Evolutionary conservation across 2,113 vertebrate genomes (phyloP).

Genomic region (Microcebus tavaratra): DNA sequence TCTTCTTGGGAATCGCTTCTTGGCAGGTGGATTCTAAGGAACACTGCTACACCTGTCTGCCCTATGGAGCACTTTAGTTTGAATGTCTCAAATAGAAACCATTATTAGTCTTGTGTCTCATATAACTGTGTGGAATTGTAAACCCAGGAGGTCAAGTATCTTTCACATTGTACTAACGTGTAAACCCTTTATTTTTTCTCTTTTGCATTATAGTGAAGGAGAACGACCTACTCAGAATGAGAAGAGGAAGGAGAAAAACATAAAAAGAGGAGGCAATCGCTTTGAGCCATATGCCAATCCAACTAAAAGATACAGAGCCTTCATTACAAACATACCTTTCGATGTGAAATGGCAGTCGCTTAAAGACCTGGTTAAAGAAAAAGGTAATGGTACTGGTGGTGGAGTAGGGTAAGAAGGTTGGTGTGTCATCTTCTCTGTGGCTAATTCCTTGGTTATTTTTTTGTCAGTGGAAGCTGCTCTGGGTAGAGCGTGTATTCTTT

Average conservation of each 20-base stretch:
- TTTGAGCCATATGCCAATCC: slow-evolving; percentile 94
- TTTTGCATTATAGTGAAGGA: slow-evolving; percentile 84
- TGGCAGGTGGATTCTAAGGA: not conserved
- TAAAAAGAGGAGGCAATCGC: slow-evolving; percentile 92
- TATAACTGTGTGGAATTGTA: slow-evolving; percentile 34
- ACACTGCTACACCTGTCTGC: not conserved
- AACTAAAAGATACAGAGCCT: slow-evolving; percentile 94
- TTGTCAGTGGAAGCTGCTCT: slow-evolving; percentile 67
- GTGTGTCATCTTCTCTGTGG: slow-evolving; percentile 73
- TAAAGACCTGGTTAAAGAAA: slow-evolving; percentile 98
- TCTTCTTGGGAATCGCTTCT: not conserved
- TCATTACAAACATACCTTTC: slow-evolving; percentile 99
- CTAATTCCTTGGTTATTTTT: slow-evolving; percentile 64
- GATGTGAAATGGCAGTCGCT: slow-evolving; percentile 99
- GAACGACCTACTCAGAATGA: slow-evolving; percentile 89
- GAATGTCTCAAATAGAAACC: slow-evolving; percentile 8
- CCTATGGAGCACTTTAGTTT: not conserved
- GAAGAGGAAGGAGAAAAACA: slow-evolving; percentile 93
- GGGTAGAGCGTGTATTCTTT: slow-evolving; percentile 66
- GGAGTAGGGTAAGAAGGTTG: slow-evolving; percentile 73
- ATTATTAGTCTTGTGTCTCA: not conserved
- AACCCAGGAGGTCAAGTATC: slow-evolving; percentile 3
- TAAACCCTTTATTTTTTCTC: not conserved
- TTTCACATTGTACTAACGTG: slow-evolving; percentile 47
- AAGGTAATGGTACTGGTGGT: slow-evolving; percentile 91